phyloP scores from a whole-genome alignment of 1,140 invertebrate species.

The Lucilia sericata region DNA sequence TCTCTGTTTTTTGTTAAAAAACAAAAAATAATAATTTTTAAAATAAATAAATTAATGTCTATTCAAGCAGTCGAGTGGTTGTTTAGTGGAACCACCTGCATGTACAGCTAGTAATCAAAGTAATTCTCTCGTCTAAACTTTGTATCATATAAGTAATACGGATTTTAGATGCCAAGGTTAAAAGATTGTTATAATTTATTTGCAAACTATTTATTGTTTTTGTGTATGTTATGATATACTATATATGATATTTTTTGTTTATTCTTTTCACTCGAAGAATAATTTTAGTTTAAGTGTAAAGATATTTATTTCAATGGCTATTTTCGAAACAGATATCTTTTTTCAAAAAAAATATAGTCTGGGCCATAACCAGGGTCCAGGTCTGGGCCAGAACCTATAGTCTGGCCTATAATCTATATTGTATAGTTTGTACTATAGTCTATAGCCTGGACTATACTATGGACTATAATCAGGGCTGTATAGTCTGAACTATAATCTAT shows the following conservation, averaged over 20 bases:
- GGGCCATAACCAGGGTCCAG: too few relatives aligned
- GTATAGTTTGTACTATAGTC: too few relatives aligned
- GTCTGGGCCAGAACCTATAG: too few relatives aligned
- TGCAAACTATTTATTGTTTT: neutral
- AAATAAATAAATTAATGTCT: neutral
- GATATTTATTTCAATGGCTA: too few relatives aligned
- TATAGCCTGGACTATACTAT: too few relatives aligned
- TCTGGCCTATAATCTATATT: too few relatives aligned
- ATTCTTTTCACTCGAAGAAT: neutral
- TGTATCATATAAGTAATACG: neutral
- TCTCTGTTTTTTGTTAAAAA: neutral
- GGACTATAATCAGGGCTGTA: too few relatives aligned
- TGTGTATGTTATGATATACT: neutral
- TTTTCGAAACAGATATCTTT: too few relatives aligned
- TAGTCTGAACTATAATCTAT: too few relatives aligned
- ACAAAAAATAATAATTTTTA: neutral
- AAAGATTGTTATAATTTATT: neutral
- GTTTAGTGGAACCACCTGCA: conserved; percentile 1
- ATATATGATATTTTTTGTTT: neutral
- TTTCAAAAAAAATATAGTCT: too few relatives aligned
- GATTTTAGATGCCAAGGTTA: conserved; percentile 17
- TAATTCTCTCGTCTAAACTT: neutral
- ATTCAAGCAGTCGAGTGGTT: neutral
- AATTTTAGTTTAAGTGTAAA: too few relatives aligned
- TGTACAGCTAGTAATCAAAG: neutral